phyloP scores from a whole-genome alignment of 2,113 vertebrate species.

The Anhinga anhinga region DNA sequence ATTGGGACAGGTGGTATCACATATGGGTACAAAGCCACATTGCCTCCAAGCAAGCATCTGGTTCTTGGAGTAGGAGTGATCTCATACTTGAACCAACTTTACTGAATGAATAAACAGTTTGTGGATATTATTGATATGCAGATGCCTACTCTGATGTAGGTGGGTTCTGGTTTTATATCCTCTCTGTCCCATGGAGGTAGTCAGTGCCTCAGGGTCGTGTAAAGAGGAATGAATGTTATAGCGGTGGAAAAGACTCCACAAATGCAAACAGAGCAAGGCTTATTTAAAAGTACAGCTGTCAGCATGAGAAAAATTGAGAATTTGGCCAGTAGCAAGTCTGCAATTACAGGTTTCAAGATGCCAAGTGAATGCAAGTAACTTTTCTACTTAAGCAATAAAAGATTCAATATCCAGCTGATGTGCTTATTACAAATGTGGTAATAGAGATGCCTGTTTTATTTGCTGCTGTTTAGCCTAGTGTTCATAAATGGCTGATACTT shows the following conservation, averaged over 20 bases:
- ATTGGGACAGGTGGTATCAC: neutral
- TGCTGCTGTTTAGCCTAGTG: neutral
- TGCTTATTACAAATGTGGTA: neutral
- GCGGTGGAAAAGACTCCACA: neutral
- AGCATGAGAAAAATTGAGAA: neutral
- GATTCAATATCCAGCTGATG: neutral
- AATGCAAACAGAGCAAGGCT: neutral
- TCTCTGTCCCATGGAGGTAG: too few species aligned
- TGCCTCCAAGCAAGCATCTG: neutral
- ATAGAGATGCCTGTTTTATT: neutral
- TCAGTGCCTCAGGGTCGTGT: rapidly evolving
- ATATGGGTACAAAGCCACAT: neutral
- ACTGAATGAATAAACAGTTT: neutral
- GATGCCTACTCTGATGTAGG: neutral
- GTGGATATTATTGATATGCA: neutral
- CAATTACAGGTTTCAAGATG: neutral
- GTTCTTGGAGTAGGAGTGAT: neutral
- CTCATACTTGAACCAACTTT: neutral
- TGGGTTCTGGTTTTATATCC: neutral
- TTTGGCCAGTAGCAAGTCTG: neutral
- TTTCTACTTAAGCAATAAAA: neutral
- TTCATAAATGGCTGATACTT: slow-evolving; percentile 31
- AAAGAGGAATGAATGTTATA: neutral
- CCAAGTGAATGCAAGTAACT: neutral
- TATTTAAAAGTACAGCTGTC: neutral